Percentiles rank a stretch among this genome's conserved stretches.
Evolutionary conservation across 2,797 vertebrate genomes (phyloP).

Genomic region (Centroberyx gerrardi): DNA sequence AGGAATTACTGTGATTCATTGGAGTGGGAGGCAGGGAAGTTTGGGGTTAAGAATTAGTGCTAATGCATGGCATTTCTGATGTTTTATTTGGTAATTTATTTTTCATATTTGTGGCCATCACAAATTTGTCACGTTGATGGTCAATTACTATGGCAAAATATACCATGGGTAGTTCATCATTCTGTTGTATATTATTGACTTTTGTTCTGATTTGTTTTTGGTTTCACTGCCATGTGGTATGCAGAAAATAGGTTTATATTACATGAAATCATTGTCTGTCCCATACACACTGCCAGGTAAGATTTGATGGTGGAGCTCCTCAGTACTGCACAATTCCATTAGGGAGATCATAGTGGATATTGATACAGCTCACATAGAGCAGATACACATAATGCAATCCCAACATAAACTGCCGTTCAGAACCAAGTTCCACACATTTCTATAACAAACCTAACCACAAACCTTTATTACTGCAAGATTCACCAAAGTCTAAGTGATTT

Average conservation of each 20-base stretch:
- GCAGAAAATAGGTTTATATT: not conserved
- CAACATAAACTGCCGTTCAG: not conserved
- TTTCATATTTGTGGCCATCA: slow-evolving; percentile 20
- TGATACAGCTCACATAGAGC: not conserved
- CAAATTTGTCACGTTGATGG: slow-evolving; percentile 20
- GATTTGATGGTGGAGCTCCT: not conserved
- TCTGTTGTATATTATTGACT: not conserved
- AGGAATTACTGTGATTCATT: slow-evolving; percentile 35
- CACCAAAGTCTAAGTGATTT: slow-evolving; percentile 24
- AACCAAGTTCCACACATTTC: not conserved
- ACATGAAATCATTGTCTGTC: not conserved
- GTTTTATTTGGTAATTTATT: slow-evolving; percentile 26
- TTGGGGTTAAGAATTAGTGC: slow-evolving; percentile 21
- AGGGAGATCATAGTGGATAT: not conserved
- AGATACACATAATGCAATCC: not conserved
- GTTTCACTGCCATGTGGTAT: not conserved
- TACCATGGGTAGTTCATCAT: not conserved
- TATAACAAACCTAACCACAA: too few relatives aligned
- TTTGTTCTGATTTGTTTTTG: not conserved
- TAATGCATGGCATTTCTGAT: slow-evolving; percentile 12
- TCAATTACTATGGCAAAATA: slow-evolving; percentile 1
- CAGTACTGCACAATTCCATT: not conserved
- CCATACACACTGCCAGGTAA: not conserved
- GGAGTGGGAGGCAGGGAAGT: slow-evolving; percentile 5
- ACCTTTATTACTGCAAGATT: slow-evolving; percentile 22